Evolutionary conservation across 2,113 vertebrate genomes (phyloP).

Genomic region (Microcebus murinus): DNA sequence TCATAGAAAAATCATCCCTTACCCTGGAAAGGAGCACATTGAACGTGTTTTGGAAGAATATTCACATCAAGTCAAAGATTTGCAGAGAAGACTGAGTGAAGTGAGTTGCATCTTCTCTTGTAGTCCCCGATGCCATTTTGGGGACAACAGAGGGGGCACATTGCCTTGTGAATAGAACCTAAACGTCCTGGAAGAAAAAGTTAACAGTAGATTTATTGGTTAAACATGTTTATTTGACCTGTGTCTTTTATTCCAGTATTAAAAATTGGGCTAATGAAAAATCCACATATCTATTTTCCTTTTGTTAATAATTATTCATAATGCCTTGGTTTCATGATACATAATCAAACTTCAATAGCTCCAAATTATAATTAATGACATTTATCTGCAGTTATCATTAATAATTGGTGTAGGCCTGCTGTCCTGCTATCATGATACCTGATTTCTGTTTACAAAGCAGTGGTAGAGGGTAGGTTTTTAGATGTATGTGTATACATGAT

Average conservation of each 20-base stretch:
- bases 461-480: not conserved
- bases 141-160: not conserved
- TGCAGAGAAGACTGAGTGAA: slow-evolving; percentile 83
- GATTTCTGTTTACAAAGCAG: not conserved
- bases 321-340: not conserved
- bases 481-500: not conserved
- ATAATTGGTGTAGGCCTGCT: not conserved
- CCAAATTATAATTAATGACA: slow-evolving; percentile 25
- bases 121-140: not conserved
- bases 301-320: slow-evolving; percentile 3
- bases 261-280: slow-evolving; percentile 29
- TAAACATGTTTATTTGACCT: not conserved
- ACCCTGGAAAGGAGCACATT: slow-evolving; percentile 72
- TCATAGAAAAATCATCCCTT: slow-evolving; percentile 44
- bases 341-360: slow-evolving; percentile 22
- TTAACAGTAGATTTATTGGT: not conserved
- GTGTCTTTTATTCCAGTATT: not conserved
- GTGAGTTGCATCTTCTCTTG: slow-evolving; percentile 74
- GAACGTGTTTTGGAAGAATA: slow-evolving; percentile 82
- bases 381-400: not conserved
- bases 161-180: not conserved
- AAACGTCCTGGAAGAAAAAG: not conserved
- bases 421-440: not conserved
- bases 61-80: slow-evolving; percentile 80
- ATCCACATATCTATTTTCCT: not conserved